Base-by-base conservation (phyloP, 2,113 vertebrate species). In the Vicugna pacos region DNA sequence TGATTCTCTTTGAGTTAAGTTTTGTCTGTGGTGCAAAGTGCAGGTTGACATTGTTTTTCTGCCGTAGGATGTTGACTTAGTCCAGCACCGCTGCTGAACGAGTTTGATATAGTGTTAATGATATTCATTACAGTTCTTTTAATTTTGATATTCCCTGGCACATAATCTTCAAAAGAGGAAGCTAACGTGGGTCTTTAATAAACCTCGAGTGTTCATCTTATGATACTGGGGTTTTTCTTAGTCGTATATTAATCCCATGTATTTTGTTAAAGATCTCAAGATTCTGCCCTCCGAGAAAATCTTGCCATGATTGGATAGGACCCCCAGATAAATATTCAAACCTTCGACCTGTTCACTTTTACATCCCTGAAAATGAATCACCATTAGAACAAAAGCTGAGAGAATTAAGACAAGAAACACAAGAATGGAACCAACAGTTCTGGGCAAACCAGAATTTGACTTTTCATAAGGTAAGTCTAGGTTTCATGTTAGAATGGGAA, bases 311-410 rank as follows among this genome's bases (percentile, higher is more conserved):
- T 97, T 99, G 99, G 99, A 99, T 99, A 38, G 99, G 99, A 2
- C 99, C 99, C 4, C 99, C 99, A 0, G 99, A 99, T 98, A 98
- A 94, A 32, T 97, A 98, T 58, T 99, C 99, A n/a, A 99, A 99
- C 96, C 98, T 99, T 38, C 98, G 99, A 1, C 99, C 99, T 0
- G 76, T 99, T 83, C 97, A 99, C 75, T 99, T 99, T 97, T 98
- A 98, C 24, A 64, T 99, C 93, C 98, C 99, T 1, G 98, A 99
- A 13, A 93, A 99, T 1, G 99, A 99, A 69, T 99, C 99, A 0
- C 93, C 98, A 11, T 94, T 99, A 98, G 99, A 99, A 97, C 98
- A 92, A 88, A 98, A 98, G 11, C 98, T 99, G 87, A 98, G 99
- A 82, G 98, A 98, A 85, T 94, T 99, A 3, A 98, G 99, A 91